Evolutionary conservation across 2,797 vertebrate species (phyloP), one percentile per base, ranked within the genome.

Genomic region (Periophthalmus magnuspinnatus): DNA sequence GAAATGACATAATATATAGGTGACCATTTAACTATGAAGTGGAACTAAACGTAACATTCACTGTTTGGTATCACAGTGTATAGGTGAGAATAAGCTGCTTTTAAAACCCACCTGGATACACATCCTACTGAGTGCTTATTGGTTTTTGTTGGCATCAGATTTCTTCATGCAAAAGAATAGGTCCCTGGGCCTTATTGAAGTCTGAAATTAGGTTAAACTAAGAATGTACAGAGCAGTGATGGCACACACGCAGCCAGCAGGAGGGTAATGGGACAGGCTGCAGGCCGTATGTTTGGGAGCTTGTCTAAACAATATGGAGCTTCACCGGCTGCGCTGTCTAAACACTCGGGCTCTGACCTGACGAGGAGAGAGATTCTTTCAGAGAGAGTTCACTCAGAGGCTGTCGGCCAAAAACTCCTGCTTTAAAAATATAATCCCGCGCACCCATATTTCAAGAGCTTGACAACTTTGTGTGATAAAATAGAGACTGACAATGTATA

Each of bases 301-400:
- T 92, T 93, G 85, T 94, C 90, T 87, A 94, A 95, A 94, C 92
- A 93, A 65, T 75, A 87, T 65, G 78, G 86, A 91, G 86, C 88
- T 89, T 88, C 84, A 81, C 87, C 82, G 88, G 91, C 91, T 93
- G 91, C 65, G 63, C 89, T 90, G 76, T 90, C 84, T 94, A 95
- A 95, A 95, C 93, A 94, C 61, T 81, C 16, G 36, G 81, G 90
- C 86, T 88, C 87, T 83, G 92, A 94, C 91, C 89, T 86, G 24
- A 54, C 21, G 85, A 88, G 82, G 84, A 91, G 90, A 80, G 85
- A 79, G 80, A 91, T 89, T 92, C 80, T 88, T 87, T 72, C 38
- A 84, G 89, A 32, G 33, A 78, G 82, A 90, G 88, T 91, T 90
- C 88, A 89, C 79, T 10, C 68, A 68, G 68, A 82, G 87, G 82